Percentiles rank a stretch among this genome's conserved stretches.
phyloP scores from a whole-genome alignment of 2,888 invertebrate species.

The Spisula solida region DNA sequence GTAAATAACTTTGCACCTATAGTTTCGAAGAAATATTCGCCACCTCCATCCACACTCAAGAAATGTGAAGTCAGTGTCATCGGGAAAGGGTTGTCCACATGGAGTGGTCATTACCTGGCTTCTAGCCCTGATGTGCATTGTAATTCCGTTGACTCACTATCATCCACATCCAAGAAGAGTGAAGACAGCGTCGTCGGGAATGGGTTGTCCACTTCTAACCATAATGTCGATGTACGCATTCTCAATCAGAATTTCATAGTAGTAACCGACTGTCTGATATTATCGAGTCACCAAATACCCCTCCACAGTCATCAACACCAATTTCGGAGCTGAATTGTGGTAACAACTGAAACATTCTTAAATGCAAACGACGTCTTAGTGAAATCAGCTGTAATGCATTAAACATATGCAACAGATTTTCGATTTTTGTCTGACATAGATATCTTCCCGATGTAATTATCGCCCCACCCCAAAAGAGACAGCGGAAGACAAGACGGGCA shows the following conservation, averaged over 20 bases:
- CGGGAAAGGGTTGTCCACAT: neutral
- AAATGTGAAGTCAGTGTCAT: neutral
- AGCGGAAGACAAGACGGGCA: no score
- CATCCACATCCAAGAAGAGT: neutral
- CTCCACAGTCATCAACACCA: neutral
- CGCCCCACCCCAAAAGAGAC: no score
- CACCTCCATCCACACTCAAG: neutral
- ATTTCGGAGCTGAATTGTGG: no score
- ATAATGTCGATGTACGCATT: no score
- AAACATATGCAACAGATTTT: no score
- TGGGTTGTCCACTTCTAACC: neutral
- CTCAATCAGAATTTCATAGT: no score
- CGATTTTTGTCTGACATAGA: no score
- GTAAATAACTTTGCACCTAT: conserved; percentile 13
- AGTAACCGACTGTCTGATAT: no score
- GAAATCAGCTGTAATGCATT: neutral
- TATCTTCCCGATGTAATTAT: no score
- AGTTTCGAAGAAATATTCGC: neutral
- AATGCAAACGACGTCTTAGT: neutral
- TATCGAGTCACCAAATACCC: neutral
- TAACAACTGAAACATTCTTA: no score
- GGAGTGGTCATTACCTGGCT: neutral
- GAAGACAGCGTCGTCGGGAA: neutral
- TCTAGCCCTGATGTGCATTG: neutral
- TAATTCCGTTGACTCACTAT: neutral